Base-by-base conservation (phyloP, 2,888 invertebrate species). In the Lutraria lutraria region DNA sequence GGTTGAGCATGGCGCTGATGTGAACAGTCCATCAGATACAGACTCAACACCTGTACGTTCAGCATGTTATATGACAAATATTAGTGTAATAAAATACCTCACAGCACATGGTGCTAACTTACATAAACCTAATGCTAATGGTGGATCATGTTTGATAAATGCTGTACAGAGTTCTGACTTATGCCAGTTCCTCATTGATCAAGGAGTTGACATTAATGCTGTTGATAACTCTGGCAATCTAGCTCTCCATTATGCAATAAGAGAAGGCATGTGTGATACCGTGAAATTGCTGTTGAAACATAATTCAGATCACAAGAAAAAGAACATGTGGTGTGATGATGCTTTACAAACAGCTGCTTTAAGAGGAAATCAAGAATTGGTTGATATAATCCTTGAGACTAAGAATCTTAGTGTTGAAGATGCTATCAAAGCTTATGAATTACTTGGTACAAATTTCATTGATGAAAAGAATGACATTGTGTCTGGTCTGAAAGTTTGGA, bases 111-210 rank as follows among this genome's bases (percentile, higher is more conserved):
- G 96, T 16, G 97, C 96, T 0, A 95, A 97, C 88, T 98, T 98
- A 93, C 97, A 98, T 94, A 97, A 97, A 93, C 98, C 99, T 10
- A 99, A 99, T 97, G 98, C 98, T 96, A 98, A 98, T 97, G 99
- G 99, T 88, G 99, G 99, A 89, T 99, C 99, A 0, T 99, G 99
- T 96, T 97, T 99, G 91, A 99, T 99, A 94, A 99, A 99, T 97
- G 98, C 98, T 0, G 98, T 99, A 92, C 99, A 99, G 97, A 98
- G 98, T 94, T 98, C 98, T 89, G 97, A 98, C 88, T 97, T 99
- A 83, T 99, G 98, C 96, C 97, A 98, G 89, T 98, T 98, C 97
- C 97, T 99, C 92, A 97, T 99, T 89, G 93, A 97, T 94, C 98
- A 98, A 96, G 98, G 98, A 82, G 99, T 98, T 4, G 97, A 98